Conservation (phyloP, 1,140 invertebrate genomes). For the Lordiphosa mommai region DNA sequence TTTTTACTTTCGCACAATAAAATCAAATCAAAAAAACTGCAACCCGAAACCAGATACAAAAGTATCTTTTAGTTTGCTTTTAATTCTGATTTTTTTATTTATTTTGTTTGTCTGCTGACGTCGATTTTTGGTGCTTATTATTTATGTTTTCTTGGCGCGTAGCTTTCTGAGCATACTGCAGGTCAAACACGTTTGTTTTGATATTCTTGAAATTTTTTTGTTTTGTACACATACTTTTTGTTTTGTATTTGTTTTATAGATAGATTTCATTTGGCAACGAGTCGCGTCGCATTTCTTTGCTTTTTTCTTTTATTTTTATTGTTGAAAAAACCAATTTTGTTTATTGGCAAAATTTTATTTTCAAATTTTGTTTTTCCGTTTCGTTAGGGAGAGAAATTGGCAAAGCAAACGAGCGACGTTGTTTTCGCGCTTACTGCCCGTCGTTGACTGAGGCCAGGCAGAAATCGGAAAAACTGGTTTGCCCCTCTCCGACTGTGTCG, state of each 20-base stretch:
- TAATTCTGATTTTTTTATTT: constrained; percentile 24
- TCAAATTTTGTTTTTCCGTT: constrained; percentile 24
- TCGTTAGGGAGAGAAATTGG: constrained; percentile 55
- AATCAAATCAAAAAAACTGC: constrained; percentile 38
- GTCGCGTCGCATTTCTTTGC: constrained; percentile 70
- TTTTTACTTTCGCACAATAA: constrained; percentile 74
- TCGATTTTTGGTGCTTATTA: constrained; percentile 33
- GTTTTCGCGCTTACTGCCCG: constrained; percentile 57
- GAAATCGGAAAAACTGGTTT: constrained; percentile 26
- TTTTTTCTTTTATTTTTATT: constrained; percentile 16
- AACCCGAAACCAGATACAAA: constrained; percentile 52
- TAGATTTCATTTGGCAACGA: constrained; percentile 25
- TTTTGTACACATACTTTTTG: constrained; percentile 49
- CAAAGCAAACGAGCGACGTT: constrained; percentile 60
- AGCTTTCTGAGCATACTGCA: constrained; percentile 43
- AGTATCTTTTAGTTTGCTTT: constrained; percentile 48
- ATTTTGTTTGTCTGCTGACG: constrained; percentile 46
- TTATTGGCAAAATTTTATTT: constrained; percentile 63
- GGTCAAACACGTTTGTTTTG: constrained; percentile 69
- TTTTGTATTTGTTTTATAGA: constrained; percentile 23
- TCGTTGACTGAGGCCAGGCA: constrained; percentile 38
- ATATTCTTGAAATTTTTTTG: constrained; percentile 55
- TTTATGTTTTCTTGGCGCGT: constrained; percentile 57
- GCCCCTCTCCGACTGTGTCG: constrained; percentile 1
- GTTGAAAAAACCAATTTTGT: constrained; percentile 70